Evolutionary conservation across 2,113 vertebrate species (phyloP).

Genomic region (Chinchilla lanigera): DNA sequence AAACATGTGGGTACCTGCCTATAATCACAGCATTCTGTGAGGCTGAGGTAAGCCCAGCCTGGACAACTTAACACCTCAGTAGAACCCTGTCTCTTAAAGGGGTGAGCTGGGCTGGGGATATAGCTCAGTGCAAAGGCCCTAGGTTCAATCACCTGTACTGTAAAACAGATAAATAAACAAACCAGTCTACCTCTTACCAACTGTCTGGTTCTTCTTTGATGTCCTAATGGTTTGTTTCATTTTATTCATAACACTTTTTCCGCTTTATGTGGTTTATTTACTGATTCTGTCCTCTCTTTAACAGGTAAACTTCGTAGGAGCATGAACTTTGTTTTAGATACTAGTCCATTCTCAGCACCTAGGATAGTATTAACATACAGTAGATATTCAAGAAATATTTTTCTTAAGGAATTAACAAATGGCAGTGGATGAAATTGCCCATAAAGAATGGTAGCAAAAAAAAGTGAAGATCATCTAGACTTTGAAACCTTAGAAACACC

Average conservation of each 20-base stretch:
- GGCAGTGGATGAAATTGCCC: neutral
- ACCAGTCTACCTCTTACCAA: neutral
- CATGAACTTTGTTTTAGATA: neutral
- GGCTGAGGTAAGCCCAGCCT: neutral
- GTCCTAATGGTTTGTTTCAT: neutral
- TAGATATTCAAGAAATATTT: slow-evolving; percentile 16
- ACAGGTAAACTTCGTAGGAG: neutral
- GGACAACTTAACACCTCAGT: neutral
- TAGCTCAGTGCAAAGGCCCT: neutral
- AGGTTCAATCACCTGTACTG: neutral
- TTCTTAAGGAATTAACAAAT: slow-evolving; percentile 1
- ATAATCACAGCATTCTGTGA: neutral
- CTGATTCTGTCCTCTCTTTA: neutral
- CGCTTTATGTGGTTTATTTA: neutral
- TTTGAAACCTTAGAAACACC: neutral
- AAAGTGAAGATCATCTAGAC: neutral
- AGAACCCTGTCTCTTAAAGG: neutral
- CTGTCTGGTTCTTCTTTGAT: neutral
- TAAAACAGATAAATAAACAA: neutral
- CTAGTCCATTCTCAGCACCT: neutral
- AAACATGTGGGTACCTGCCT: neutral
- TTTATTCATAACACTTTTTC: neutral
- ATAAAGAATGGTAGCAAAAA: neutral
- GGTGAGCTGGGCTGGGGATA: neutral
- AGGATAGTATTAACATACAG: neutral